Evolutionary conservation across 2,888 invertebrate species (phyloP).

Genomic region (Tineola bisselliella): DNA sequence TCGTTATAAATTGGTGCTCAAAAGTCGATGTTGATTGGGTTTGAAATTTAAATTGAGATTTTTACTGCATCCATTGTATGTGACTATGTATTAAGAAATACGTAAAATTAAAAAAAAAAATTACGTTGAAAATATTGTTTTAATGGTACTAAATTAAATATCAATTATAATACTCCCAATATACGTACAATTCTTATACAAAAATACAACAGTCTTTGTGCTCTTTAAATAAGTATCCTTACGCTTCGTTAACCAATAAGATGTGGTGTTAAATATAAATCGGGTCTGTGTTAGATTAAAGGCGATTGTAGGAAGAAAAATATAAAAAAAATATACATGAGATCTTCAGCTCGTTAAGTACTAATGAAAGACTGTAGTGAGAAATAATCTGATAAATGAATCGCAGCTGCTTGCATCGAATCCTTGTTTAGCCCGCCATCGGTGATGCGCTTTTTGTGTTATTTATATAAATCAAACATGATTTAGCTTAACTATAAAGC

Average conservation of each 20-base stretch:
- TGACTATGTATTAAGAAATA: too few relatives aligned
- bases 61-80: too few relatives aligned
- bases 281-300: conserved; percentile 9
- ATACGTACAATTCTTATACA: background rate
- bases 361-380: conserved; percentile 20
- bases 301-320: background rate
- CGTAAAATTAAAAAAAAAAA: background rate
- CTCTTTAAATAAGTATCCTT: background rate
- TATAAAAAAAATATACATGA: background rate
- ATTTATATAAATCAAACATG: background rate
- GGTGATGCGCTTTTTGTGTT: background rate
- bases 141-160: too few relatives aligned
- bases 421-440: background rate
- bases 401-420: conserved; percentile 42
- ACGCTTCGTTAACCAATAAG: conserved; percentile 8
- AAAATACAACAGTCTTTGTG: conserved; percentile 1
- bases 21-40: background rate
- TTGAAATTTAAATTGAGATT: background rate
- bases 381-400: conserved; percentile 52
- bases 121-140: too few relatives aligned
- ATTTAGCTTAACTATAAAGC: too few relatives aligned
- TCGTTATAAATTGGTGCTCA: background rate
- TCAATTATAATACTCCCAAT: too few relatives aligned
- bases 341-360: conserved; percentile 4
- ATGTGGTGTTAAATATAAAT: conserved; percentile 7